Evolutionary conservation across 2,113 vertebrate genomes (phyloP).

Genomic region (Hipposideros armiger): DNA sequence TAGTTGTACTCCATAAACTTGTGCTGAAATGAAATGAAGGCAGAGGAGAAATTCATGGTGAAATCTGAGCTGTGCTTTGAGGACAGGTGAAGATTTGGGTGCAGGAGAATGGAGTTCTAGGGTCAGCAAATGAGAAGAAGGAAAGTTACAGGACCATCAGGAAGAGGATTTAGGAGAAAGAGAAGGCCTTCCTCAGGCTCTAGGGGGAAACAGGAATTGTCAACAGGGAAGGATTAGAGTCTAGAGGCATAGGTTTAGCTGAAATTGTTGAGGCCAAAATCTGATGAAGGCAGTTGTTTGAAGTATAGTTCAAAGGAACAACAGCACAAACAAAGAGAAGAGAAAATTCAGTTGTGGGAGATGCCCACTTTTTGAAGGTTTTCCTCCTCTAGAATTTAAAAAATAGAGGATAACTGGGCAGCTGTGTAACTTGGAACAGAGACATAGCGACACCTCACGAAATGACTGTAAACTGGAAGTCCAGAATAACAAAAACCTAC

Average conservation of each 20-base stretch:
- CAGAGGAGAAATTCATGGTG: neutral
- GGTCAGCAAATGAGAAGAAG: neutral
- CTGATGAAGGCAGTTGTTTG: neutral
- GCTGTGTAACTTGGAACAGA: neutral
- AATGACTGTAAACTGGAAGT: neutral
- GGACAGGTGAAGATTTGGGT: neutral
- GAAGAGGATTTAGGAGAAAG: neutral
- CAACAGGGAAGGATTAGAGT: neutral
- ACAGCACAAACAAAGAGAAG: neutral
- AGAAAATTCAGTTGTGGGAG: neutral
- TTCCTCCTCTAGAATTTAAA: constrained; percentile 22
- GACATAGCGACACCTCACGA: neutral
- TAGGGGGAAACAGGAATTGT: neutral
- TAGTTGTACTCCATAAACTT: neutral
- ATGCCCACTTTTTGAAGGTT: neutral
- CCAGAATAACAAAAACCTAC: neutral
- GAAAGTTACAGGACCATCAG: neutral
- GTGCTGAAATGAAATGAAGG: neutral
- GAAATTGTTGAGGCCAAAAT: neutral
- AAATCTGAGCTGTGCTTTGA: neutral
- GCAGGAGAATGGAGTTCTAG: neutral
- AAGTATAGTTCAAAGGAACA: neutral
- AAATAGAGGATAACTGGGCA: neutral
- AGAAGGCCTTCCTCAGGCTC: neutral
- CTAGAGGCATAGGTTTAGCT: neutral